Evolutionary conservation across 2,797 vertebrate genomes (phyloP), one percentile per base, ranked within the genome.

Genomic region (Spheniscus humboldti): DNA sequence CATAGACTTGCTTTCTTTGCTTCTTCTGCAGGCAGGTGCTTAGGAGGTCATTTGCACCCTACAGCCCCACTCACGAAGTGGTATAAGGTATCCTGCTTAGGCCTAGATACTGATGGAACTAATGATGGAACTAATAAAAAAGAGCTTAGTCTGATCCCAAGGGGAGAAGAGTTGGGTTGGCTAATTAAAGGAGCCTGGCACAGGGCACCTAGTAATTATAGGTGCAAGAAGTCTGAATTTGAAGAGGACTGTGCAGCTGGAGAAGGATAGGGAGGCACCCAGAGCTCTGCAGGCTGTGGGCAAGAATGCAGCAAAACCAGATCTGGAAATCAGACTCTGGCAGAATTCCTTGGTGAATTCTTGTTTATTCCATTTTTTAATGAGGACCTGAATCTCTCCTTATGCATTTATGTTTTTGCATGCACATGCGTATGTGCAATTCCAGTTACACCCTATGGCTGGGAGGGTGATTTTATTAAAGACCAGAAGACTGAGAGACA

Each of bases 251-350:
- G 93, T 97, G 97, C 96, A 97, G 97, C 95, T 98, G 97, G 96
- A 97, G 97, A 98, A 97, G 97, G 96, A 90, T 89, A 97, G 98
- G 97, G 98, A 98, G 98, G 97, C 95, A 97, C 96, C 60, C 41
- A 97, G 95, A 92, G 96, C 97, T 95, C 91, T 96, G 92, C 95
- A 97, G 95, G 96, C 96, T 97, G 90, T 97, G 95, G 96, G 95
- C 95, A 98, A 98, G 98, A 98, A 98, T 98, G 98, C 97, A 96
- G 98, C 97, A 98, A 98, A 98, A 99, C 98, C 98, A 98, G 98
- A 98, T 98, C 96, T 97, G 97, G 96, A 98, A 98, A 96, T 97
- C 83, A 97, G 97, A 94, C 90, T 98, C 84, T 97, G 97, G 98
- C 97, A 98, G 94, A 97, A 97, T 97, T 98, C 98, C 97, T 91